A percentile compares a stretch with the other conserved stretches of the same genome.
Conservation (phyloP, 2,113 vertebrate species). For the Phasianus colchicus region DNA sequence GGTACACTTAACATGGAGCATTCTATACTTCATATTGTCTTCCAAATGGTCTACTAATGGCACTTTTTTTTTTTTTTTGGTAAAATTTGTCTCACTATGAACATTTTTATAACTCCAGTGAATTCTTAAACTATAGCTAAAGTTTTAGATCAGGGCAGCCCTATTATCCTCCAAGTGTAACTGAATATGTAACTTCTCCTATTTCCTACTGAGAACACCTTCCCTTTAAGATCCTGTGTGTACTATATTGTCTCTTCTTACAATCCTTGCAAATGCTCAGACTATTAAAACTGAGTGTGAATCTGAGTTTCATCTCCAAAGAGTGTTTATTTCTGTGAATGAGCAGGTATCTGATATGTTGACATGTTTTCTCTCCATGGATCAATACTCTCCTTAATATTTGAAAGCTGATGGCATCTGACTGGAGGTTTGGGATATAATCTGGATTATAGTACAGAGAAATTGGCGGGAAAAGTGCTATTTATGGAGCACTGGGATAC, state of each 20-base stretch:
- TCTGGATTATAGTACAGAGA: neutral
- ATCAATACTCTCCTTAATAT: neutral
- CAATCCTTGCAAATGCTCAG: neutral
- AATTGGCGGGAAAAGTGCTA: neutral
- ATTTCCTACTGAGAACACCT: neutral
- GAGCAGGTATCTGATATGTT: neutral
- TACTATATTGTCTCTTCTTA: neutral
- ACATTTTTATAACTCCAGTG: neutral
- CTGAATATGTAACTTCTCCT: fast-evolving
- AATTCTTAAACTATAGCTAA: neutral
- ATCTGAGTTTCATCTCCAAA: neutral
- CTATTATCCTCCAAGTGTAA: neutral
- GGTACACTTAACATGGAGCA: neutral
- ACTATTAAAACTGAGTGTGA: neutral
- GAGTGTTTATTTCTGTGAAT: neutral
- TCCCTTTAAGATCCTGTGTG: neutral
- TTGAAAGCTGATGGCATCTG: neutral
- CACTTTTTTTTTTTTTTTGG: neutral
- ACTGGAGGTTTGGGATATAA: neutral
- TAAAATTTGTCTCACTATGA: neutral
- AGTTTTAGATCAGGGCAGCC: neutral
- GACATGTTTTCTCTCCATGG: neutral
- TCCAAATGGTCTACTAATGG: neutral
- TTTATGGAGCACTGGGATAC: neutral
- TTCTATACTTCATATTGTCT: neutral